Percentiles rank a stretch among this genome's conserved stretches.
Conservation (phyloP, 2,888 invertebrate species). For the Cheiracanthium punctorium region DNA sequence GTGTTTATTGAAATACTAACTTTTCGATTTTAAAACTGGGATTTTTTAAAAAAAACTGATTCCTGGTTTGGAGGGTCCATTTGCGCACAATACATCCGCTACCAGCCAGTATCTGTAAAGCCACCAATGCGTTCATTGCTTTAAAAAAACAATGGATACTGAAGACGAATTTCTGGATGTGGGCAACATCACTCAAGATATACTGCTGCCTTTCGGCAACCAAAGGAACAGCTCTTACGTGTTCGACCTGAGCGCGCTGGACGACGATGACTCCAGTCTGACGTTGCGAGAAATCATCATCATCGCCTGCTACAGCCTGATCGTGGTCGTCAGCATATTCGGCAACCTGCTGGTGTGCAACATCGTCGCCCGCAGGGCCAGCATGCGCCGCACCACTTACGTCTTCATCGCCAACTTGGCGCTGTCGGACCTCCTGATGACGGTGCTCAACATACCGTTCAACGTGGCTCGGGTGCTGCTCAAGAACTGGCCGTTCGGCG, state of each 20-base stretch:
- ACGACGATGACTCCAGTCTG: not conserved
- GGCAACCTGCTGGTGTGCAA: constrained; percentile 78
- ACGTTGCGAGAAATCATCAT: constrained; percentile 58
- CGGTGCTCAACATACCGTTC: constrained; percentile 77
- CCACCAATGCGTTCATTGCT: no score
- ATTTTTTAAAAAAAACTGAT: no score
- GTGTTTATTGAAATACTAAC: no score
- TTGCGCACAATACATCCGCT: no score
- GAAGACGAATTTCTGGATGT: no score
- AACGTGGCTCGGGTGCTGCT: constrained; percentile 76
- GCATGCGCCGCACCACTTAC: constrained; percentile 79
- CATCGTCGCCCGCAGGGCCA: constrained; percentile 78
- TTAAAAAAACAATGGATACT: no score
- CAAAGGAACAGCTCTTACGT: not conserved
- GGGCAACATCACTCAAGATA: no score
- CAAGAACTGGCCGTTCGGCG: constrained; percentile 77
- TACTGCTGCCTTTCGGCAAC: not conserved
- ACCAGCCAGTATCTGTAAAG: no score
- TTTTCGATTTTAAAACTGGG: no score
- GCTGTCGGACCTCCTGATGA: constrained; percentile 76
- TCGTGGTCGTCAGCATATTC: constrained; percentile 77
- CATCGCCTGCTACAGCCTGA: constrained; percentile 76
- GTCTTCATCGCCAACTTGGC: constrained; percentile 80
- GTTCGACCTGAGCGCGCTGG: not conserved
- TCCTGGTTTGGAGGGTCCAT: no score